phyloP scores from a whole-genome alignment of 2,113 vertebrate genomes.

The Motacilla tschutschensis region DNA sequence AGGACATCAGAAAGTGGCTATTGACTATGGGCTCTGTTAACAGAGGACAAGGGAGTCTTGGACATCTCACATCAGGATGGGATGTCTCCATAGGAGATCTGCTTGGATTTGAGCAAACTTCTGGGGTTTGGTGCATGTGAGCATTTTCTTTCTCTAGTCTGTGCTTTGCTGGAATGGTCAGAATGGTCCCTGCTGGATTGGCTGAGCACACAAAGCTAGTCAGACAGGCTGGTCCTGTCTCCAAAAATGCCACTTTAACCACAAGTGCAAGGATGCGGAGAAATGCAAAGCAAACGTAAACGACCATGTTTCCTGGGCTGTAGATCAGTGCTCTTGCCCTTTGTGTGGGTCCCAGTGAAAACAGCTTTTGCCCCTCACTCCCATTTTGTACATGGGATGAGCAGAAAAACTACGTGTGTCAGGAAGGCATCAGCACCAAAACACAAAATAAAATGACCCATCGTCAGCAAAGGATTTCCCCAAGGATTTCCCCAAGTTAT shows the following conservation, averaged over 20 bases:
- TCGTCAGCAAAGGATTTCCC: not conserved
- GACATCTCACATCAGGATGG: not conserved
- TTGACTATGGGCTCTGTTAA: not conserved
- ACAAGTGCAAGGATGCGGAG: not conserved
- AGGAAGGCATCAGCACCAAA: not conserved
- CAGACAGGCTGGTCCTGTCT: not conserved
- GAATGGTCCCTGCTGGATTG: not conserved
- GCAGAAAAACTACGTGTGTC: not conserved
- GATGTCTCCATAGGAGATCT: not conserved
- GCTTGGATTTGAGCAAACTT: not conserved
- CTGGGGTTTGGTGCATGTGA: not conserved
- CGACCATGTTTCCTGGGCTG: not conserved
- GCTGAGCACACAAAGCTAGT: not conserved
- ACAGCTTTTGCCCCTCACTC: not conserved
- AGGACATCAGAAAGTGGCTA: not conserved
- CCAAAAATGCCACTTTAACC: not conserved
- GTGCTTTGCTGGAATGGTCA: not conserved
- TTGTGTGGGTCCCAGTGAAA: not conserved
- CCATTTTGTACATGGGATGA: not conserved
- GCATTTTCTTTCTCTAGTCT: not conserved
- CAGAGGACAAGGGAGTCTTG: not conserved
- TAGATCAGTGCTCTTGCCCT: accelerated
- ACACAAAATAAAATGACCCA: not conserved
- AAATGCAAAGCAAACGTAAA: not conserved
- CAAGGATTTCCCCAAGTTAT: not conserved